Evolutionary conservation across 2,888 invertebrate genomes (phyloP).

Genomic region (Xylophagus ater): DNA sequence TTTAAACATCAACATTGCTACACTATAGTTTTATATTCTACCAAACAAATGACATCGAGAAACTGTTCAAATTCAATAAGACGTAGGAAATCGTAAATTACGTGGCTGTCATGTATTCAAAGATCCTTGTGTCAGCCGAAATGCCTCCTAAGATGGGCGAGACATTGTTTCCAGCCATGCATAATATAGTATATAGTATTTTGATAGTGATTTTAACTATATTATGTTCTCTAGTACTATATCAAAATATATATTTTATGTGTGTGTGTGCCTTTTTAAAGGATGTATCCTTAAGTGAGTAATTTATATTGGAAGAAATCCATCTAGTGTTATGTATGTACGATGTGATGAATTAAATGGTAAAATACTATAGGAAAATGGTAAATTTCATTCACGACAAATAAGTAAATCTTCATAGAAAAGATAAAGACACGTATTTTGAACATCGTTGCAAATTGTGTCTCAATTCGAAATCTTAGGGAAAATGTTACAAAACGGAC

Average conservation of each 20-base stretch:
- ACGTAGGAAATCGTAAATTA: conserved; percentile 16
- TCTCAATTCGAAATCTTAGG: conserved; percentile 12
- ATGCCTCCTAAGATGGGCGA: conserved; percentile 16
- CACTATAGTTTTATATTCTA: too few relatives aligned
- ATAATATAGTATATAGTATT: conserved; percentile 8
- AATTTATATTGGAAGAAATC: conserved; percentile 18
- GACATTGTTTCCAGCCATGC: conserved; percentile 14
- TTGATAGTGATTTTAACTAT: conserved; percentile 5
- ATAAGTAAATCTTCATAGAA: too few relatives aligned
- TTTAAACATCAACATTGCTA: too few relatives aligned
- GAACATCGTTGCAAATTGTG: conserved; percentile 18
- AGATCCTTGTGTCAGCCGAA: conserved; percentile 16
- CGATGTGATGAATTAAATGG: conserved; percentile 8
- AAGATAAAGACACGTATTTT: conserved; percentile 11
- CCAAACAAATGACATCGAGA: too few relatives aligned
- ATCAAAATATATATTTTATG: too few relatives aligned
- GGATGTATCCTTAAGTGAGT: conserved; percentile 19
- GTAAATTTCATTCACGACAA: too few relatives aligned
- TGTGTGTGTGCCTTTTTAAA: conserved; percentile 7
- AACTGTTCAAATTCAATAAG: conserved; percentile 13
- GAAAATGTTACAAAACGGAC: conserved; percentile 7
- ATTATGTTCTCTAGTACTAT: too few relatives aligned
- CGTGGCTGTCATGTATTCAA: conserved; percentile 17
- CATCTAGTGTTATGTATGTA: too few relatives aligned
- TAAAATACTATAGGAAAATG: too few relatives aligned